These are phyloP conservation scores for Xyrauchen texanus DNA, from an alignment of 2,113 vertebrate species.

Conservation along the genomic window DNA sequence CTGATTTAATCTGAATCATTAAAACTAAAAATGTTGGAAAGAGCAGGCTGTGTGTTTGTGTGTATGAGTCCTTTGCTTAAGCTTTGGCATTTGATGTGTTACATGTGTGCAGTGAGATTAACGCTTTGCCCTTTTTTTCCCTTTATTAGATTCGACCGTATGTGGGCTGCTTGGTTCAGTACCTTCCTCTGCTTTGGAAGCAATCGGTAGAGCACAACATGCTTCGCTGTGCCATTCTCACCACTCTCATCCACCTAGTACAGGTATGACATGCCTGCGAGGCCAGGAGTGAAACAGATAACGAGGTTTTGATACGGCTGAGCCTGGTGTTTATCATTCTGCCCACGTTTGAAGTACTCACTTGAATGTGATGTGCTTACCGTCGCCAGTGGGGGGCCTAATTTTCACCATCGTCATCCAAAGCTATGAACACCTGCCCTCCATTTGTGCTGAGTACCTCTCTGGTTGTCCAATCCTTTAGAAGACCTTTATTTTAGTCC, in stretches of 20 bases:
- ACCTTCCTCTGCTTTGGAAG: slow-evolving; percentile 96
- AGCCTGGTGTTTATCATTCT: slow-evolving; percentile 9
- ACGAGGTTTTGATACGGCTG: slow-evolving; percentile 3
- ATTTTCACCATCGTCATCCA: neutral
- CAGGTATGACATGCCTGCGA: slow-evolving; percentile 75
- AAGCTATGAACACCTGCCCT: slow-evolving; percentile 16
- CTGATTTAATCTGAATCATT: too few relatives aligned
- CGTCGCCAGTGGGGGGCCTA: neutral
- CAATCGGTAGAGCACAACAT: slow-evolving; percentile 99
- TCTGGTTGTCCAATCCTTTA: neutral
- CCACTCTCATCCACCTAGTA: slow-evolving; percentile 90
- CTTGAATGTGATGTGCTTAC: slow-evolving; percentile 9
- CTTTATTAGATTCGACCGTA: slow-evolving; percentile 85
- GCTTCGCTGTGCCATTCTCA: slow-evolving; percentile 96
- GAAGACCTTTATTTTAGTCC: slow-evolving; percentile 34
- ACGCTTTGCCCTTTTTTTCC: neutral
- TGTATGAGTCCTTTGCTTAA: neutral
- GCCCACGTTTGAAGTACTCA: neutral
- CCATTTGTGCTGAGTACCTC: neutral
- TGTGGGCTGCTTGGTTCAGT: slow-evolving; percentile 92
- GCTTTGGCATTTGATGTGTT: neutral
- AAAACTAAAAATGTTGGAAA: too few relatives aligned
- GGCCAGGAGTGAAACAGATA: neutral
- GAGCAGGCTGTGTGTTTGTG: slow-evolving; percentile 14
- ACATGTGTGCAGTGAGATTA: neutral